phyloP scores from a whole-genome alignment of 2,888 invertebrate species.

The Hylaea fasciaria region DNA sequence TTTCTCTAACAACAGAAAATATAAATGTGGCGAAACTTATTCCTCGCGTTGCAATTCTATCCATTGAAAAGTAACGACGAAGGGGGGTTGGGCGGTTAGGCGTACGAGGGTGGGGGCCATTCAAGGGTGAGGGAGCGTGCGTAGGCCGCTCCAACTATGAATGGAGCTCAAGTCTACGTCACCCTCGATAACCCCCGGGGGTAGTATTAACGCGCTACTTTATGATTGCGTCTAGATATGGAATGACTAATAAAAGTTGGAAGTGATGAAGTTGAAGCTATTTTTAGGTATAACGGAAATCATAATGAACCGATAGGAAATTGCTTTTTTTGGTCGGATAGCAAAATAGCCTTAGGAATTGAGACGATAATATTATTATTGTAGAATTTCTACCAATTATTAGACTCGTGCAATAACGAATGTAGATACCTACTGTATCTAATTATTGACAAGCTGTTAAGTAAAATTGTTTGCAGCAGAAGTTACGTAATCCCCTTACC shows the following conservation, averaged over 20 bases:
- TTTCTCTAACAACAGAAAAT: conserved; percentile 4
- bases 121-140: conserved; percentile 15
- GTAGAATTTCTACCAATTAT: too few relatives aligned
- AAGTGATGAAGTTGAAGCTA: conserved; percentile 18
- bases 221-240: conserved; percentile 10
- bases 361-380: too few relatives aligned
- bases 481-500: not conserved
- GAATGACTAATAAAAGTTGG: conserved; percentile 13
- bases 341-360: too few relatives aligned
- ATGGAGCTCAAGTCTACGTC: conserved; percentile 23
- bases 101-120: conserved; percentile 27
- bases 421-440: too few relatives aligned
- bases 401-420: too few relatives aligned
- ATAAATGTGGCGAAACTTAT: conserved; percentile 5
- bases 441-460: not conserved
- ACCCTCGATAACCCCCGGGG: conserved; percentile 8
- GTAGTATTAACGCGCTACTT: conserved; percentile 7
- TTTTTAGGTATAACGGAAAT: conserved; percentile 23
- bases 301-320: conserved; percentile 1
- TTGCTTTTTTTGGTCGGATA: too few relatives aligned
- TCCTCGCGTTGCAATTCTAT: conserved; percentile 12
- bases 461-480: too few relatives aligned
- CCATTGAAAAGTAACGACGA: conserved; percentile 41
- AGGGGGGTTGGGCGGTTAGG: conserved; percentile 28
- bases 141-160: conserved; percentile 25